phyloP scores from a whole-genome alignment of 2,797 vertebrate species.

The Sandelia bainsii region DNA sequence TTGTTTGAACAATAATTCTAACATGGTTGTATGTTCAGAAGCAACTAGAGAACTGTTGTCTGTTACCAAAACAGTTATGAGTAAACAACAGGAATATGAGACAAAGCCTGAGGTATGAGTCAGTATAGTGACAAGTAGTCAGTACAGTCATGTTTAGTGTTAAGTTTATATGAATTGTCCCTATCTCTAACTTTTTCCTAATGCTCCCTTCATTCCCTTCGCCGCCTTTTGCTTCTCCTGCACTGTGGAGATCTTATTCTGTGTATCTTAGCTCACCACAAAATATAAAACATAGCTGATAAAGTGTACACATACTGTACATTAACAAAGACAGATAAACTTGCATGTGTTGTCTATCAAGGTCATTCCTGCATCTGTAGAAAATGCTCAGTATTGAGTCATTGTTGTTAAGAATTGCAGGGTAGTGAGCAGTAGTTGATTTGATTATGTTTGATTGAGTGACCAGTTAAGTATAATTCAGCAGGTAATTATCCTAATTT shows the following conservation, averaged over 20 bases:
- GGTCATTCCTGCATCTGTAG: slow-evolving; percentile 13
- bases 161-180: neutral
- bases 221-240: neutral
- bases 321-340: slow-evolving; percentile 6
- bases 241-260: neutral
- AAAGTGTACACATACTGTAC: neutral
- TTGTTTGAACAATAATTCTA: neutral
- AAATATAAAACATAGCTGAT: neutral
- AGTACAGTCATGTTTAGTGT: slow-evolving; percentile 14
- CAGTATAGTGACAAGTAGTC: slow-evolving; percentile 34
- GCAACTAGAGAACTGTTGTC: neutral
- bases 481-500: slow-evolving; percentile 35
- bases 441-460: slow-evolving; percentile 52
- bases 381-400: slow-evolving; percentile 41
- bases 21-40: slow-evolving; percentile 4
- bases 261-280: neutral
- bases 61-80: slow-evolving; percentile 41
- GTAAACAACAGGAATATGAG: slow-evolving; percentile 42
- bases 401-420: neutral
- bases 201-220: neutral
- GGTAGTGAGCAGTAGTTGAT: slow-evolving; percentile 25
- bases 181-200: neutral
- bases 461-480: slow-evolving; percentile 46
- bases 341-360: neutral
- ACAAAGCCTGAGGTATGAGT: slow-evolving; percentile 34